Conservation (phyloP, 2,113 vertebrate species). For the Lepisosteus osseus region DNA sequence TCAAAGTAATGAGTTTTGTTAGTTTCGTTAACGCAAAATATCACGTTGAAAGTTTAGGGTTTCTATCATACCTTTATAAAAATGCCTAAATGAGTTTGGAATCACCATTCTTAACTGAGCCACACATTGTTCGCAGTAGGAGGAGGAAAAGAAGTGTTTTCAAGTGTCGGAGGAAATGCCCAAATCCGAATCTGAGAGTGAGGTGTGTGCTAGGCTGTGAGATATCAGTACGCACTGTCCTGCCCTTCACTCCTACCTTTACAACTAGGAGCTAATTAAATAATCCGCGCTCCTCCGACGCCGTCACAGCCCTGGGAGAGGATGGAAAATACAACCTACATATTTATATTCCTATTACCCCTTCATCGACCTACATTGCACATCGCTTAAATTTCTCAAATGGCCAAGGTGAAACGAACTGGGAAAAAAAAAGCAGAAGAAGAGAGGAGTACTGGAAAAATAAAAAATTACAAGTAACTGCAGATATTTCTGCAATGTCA, state of each 20-base stretch:
- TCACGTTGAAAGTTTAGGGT: no score
- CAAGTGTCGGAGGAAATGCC: conserved; percentile 3
- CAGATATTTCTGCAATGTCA: no score
- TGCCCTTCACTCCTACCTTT: conserved; percentile 19
- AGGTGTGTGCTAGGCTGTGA: neutral
- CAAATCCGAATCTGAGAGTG: neutral
- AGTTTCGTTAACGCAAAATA: no score
- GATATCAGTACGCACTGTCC: conserved; percentile 1
- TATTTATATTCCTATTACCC: conserved; percentile 31
- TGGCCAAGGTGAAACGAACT: conserved; percentile 15
- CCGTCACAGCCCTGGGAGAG: conserved; percentile 20
- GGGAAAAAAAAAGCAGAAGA: neutral
- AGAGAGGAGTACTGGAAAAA: no score
- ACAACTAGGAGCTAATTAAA: conserved; percentile 19
- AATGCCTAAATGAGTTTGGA: conserved; percentile 19
- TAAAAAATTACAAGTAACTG: no score
- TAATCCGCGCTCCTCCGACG: conserved; percentile 25
- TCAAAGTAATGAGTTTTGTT: no score
- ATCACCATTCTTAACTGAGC: conserved; percentile 9
- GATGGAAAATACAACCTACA: conserved; percentile 22
- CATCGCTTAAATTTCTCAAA: conserved; percentile 19
- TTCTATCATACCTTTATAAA: no score
- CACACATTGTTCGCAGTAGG: conserved; percentile 1
- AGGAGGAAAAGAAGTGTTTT: conserved; percentile 1
- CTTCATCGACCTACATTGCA: conserved; percentile 25